Evolutionary conservation across 2,888 invertebrate genomes (phyloP), one percentile per base, ranked within the genome.

Genomic region (Auanema sp.): DNA sequence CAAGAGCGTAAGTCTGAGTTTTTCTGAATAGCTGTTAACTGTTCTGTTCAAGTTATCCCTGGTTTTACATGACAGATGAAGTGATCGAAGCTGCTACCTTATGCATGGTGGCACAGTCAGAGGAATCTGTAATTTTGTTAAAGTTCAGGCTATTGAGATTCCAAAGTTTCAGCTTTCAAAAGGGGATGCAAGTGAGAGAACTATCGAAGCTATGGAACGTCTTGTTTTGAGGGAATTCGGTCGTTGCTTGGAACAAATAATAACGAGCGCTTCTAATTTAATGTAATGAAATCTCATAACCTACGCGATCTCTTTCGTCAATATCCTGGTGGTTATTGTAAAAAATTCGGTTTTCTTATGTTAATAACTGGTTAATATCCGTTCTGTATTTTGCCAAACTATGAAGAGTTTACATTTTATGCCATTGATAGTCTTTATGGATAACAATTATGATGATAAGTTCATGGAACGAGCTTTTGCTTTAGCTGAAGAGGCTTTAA

Each of bases 51-150:
- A 65, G 62, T 12, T 71, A 66, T 85, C 91, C 93, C 12, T 92
- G 92, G 86, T 92, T 91, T 81, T 93, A 92, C 85, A 90, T 97
- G 85, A 95, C 94, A 0, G 89, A 90, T 57, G 94, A 94, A 84
- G 94, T 97, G 47, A 91, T 96, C 16, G 94, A 95, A 85, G 96
- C 96, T 57, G 94, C 95, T 12, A 92, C 93, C 81, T 91, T 93
- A 83, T 96, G 97, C 85, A 88, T 98, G 84, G 87, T 97, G 82
- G 93, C 96, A n/a, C 91, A 93, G 81, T 92, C 92, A 4, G 91
- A 90, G 78, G 91, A 91, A 83, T 89, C 90, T 52, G 91, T 90
- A 78, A 57, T 60, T 51, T 42, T 67, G 49, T 47, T n/a, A n/a
- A n/a, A n/a, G 2, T 16, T 24, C 24, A 42, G 58, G 23, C 8